Evolutionary conservation across 2,113 vertebrate genomes (phyloP).

Genomic region (Chloropsis cyanopogon): DNA sequence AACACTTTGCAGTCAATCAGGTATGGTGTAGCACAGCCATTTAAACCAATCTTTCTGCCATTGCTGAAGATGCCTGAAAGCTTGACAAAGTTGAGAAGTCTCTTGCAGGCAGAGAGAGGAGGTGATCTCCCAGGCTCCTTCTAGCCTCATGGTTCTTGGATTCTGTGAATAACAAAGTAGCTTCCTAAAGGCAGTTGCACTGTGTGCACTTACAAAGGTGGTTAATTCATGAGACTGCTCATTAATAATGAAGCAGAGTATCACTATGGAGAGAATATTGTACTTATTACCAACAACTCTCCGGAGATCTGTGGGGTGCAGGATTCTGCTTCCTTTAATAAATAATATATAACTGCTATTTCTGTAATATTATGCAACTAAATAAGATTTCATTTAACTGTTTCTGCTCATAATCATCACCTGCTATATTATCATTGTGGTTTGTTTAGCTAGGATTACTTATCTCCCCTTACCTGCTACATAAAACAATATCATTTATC

Average conservation of each 20-base stretch:
- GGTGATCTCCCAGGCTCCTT: neutral
- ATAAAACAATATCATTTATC: neutral
- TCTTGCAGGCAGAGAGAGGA: neutral
- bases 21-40: neutral
- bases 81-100: neutral
- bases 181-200: neutral
- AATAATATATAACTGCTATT: conserved; percentile 16
- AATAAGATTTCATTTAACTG: neutral
- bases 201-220: neutral
- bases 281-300: neutral
- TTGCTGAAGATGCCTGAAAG: neutral
- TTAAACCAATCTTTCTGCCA: neutral
- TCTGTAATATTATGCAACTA: neutral
- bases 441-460: neutral
- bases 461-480: neutral
- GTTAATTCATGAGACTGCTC: neutral
- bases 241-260: conserved; percentile 25
- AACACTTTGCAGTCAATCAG: neutral
- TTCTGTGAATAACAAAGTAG: neutral
- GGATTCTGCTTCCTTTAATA: neutral
- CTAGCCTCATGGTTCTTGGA: fast-evolving
- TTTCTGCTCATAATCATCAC: neutral
- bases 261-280: neutral
- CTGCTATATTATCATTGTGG: neutral
- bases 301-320: neutral